A percentile compares a stretch with the other conserved stretches of the same genome.
These are phyloP conservation scores for Melanogrammus aeglefinus DNA, from an alignment of 2,797 vertebrate species.

Conservation along the genomic window DNA sequence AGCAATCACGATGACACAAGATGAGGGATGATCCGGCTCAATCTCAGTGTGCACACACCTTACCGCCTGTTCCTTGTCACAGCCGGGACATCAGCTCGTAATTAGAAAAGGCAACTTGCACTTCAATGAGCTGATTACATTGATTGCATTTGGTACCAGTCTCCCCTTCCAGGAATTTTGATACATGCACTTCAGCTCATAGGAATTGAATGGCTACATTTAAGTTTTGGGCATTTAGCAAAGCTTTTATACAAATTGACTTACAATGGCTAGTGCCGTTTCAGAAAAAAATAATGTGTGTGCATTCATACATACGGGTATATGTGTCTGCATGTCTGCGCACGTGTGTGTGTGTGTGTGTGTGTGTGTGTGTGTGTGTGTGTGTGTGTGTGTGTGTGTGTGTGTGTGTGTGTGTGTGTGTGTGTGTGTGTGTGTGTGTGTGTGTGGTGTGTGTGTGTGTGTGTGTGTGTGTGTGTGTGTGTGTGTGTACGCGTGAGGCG, in stretches of 20 bases:
- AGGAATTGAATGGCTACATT: neutral
- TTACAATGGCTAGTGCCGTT: too few relatives aligned
- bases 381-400: conserved; percentile 21
- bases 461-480: conserved; percentile 3
- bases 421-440: conserved; percentile 27
- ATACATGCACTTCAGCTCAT: neutral
- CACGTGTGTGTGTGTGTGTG: conserved; percentile 7
- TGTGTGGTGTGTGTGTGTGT: neutral
- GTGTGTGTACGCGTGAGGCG: conserved; percentile 35
- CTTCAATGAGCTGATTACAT: neutral
- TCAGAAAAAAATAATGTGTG: too few relatives aligned
- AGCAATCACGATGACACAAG: conserved; percentile 45
- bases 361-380: neutral
- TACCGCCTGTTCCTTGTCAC: conserved; percentile 44
- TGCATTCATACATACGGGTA: too few relatives aligned
- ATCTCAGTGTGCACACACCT: conserved; percentile 32
- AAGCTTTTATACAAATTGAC: too few relatives aligned
- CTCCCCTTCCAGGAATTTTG: neutral
- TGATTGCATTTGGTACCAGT: neutral
- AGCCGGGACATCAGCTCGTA: conserved; percentile 9
- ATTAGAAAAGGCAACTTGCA: neutral
- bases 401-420: conserved; percentile 16
- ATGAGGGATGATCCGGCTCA: conserved; percentile 42
- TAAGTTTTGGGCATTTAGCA: too few relatives aligned
- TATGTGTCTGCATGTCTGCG: neutral